Evolutionary conservation across 1,140 invertebrate species (phyloP), one percentile per base, ranked within the genome.

Genomic region (Notospermus geniculatus): DNA sequence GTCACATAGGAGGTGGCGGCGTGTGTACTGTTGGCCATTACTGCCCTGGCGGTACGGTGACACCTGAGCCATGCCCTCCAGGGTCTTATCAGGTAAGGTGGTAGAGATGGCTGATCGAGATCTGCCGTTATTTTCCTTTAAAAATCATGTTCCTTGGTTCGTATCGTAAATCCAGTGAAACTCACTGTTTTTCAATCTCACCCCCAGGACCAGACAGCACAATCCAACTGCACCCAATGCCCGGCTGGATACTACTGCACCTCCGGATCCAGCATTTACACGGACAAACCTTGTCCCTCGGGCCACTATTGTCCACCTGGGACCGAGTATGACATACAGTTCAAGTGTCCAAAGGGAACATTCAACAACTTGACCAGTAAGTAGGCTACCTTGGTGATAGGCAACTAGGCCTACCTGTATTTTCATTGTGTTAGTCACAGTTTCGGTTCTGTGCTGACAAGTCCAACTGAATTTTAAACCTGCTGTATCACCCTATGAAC

Each of bases 351-450:
- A 15, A 29, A 32, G 13, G 76, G 77, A 39, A 77, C 73, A 13
- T 79, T 72, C 64, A 79, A 78, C 62, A 75, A 75, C 57, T 63
- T 70, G 11, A 76, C 75, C 56, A 70, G 74, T 76, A 67, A 58
- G 46, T 43, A 11, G 11, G 15, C n/a, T n/a, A n/a, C n/a, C n/a
- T n/a, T n/a, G 9, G 17, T 53, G 39, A n/a, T 43, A 11, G n/a
- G 11, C n/a, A 43, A n/a, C 39, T n/a, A 43, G 39, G 11, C 39
- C 11, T 11, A 43, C n/a, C n/a, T 11, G 39, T 43, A 13, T 43
- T 43, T 13, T n/a, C 39, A n/a, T 43, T 43, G 11, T 43, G 39
- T 13, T n/a, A 43, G 32, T 15, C 32, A 36, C 5, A 36, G 32
- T 15, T 7, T 36, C 32, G 15, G 32, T 36, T 36, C 5, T 36